These are phyloP conservation scores for Mohoua ochrocephala DNA, from an alignment of 2,113 vertebrate species.

Conservation along the genomic window DNA sequence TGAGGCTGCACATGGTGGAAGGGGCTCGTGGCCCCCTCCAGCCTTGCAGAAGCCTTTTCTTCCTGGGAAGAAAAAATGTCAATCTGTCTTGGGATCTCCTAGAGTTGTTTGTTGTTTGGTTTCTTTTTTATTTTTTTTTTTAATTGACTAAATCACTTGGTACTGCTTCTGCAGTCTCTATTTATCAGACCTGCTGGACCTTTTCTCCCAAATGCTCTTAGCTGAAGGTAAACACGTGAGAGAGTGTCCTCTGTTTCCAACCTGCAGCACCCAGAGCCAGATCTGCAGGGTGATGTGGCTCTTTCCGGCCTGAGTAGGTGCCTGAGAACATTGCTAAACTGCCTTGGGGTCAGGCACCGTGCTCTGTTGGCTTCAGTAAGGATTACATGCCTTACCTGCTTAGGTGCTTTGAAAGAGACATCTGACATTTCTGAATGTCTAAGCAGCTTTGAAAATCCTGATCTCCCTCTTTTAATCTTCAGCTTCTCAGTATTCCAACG, in stretches of 20 bases:
- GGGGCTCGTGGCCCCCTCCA: fast-evolving
- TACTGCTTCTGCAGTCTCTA: not conserved
- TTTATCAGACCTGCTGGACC: not conserved
- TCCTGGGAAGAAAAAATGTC: not conserved
- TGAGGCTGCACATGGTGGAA: not conserved
- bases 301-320: not conserved
- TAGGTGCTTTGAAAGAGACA: constrained; percentile 5
- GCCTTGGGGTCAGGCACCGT: not conserved
- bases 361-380: not conserved
- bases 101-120: not conserved
- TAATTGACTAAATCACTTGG: not conserved
- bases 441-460: constrained; percentile 6
- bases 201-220: not conserved
- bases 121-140: not conserved
- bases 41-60: not conserved
- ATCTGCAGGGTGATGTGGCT: not conserved
- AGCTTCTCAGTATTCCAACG: not conserved
- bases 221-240: fast-evolving
- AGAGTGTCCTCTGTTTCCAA: not conserved
- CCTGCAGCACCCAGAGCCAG: not conserved
- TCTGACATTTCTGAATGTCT: not conserved
- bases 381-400: not conserved
- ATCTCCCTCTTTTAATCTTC: not conserved
- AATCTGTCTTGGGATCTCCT: not conserved
- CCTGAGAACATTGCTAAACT: not conserved